Percentiles rank a stretch among this genome's conserved stretches.
These are phyloP conservation scores for Teleopsis dalmanni DNA, from an alignment of 1,140 invertebrate genomes.

Conservation along the genomic window DNA sequence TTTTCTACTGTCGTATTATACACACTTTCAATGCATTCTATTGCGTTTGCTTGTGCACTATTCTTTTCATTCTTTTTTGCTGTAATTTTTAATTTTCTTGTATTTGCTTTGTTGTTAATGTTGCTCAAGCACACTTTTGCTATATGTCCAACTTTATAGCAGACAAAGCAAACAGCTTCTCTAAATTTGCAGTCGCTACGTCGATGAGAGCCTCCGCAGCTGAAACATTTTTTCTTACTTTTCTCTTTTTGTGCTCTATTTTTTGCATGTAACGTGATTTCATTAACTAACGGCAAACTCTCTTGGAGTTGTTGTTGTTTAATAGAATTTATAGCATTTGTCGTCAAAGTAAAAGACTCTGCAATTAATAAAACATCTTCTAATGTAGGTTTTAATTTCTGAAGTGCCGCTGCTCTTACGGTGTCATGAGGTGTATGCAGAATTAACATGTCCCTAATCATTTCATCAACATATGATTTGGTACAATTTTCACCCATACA, in stretches of 20 bases:
- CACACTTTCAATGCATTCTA: background rate
- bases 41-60: background rate
- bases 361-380: slow-evolving; percentile 7
- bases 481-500: slow-evolving; percentile 4
- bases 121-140: slow-evolving; percentile 3
- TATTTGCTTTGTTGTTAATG: background rate
- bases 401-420: slow-evolving; percentile 3
- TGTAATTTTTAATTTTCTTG: background rate
- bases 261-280: background rate
- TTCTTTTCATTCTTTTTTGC: background rate
- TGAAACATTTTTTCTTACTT: too few species aligned
- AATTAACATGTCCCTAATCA: slow-evolving; percentile 9
- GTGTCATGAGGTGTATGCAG: slow-evolving; percentile 8
- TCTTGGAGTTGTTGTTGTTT: background rate
- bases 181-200: slow-evolving; percentile 6
- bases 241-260: background rate
- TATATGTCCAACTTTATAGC: slow-evolving; percentile 5
- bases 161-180: slow-evolving; percentile 2
- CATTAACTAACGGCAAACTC: slow-evolving; percentile 5
- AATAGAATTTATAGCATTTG: too few species aligned
- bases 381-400: slow-evolving; percentile 7
- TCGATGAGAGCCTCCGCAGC: slow-evolving; percentile 5
- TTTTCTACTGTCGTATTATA: too few species aligned
- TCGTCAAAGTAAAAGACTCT: too few species aligned
- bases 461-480: slow-evolving; percentile 11